Conservation (phyloP, 1,140 invertebrate genomes). For the Solenopsis invicta region DNA sequence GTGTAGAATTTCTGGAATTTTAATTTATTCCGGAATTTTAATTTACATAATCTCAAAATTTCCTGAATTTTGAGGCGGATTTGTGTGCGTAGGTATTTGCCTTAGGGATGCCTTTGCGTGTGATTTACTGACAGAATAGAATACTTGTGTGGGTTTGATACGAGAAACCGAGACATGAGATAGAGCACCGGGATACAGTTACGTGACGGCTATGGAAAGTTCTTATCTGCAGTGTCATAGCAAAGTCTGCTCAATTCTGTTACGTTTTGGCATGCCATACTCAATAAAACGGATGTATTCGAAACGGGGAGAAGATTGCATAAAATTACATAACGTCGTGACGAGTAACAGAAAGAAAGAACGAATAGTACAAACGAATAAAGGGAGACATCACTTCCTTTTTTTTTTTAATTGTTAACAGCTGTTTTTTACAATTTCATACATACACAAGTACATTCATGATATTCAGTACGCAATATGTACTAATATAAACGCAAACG, state of each 20-base stretch:
- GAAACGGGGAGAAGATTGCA: constrained; percentile 30
- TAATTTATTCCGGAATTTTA: not conserved
- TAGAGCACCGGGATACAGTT: constrained; percentile 32
- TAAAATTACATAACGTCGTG: constrained; percentile 17
- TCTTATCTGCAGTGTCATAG: constrained; percentile 45
- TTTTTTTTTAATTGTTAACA: constrained; percentile 33
- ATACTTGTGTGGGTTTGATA: constrained; percentile 44
- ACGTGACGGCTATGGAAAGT: constrained; percentile 39
- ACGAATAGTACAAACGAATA: not conserved
- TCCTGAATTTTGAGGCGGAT: not conserved
- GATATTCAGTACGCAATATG: not conserved
- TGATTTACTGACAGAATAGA: constrained; percentile 24
- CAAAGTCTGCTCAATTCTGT: constrained; percentile 28
- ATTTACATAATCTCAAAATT: not conserved
- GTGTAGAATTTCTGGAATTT: not conserved
- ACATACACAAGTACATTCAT: not conserved
- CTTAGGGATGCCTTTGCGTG: constrained; percentile 32
- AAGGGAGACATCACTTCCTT: not conserved
- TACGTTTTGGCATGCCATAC: not conserved
- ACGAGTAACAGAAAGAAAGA: not conserved
- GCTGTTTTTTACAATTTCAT: constrained; percentile 13
- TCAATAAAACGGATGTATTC: not conserved
- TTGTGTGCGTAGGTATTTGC: constrained; percentile 29
- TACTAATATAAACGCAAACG: constrained; percentile 24
- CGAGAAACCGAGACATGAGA: constrained; percentile 23